Base-by-base conservation (phyloP, 2,797 vertebrate species). In the Trichosurus vulpecula region DNA sequence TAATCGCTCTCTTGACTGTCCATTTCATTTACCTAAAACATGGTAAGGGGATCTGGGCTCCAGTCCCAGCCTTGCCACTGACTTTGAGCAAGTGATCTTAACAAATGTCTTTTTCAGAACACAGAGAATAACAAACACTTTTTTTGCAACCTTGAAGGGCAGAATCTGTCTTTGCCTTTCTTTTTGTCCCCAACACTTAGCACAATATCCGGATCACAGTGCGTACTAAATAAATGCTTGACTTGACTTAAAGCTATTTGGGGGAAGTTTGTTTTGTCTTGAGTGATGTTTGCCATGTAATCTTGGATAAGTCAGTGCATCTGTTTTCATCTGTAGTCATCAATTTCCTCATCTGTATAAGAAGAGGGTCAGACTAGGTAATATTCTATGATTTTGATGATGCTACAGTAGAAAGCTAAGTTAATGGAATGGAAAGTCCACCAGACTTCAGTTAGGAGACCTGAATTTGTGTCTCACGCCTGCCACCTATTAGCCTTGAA, bases 1-100 rank as follows among this genome's bases (percentile, higher is more conserved):
- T 93, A 27, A 51, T 95, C 92, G 93, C 87, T 97, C 8, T 41
- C 47, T 94, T 87, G 90, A 92, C 93, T 95, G 47, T 96, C 19
- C 31, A 90, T 30, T 22, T 19, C 66, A 87, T 93, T 93, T 51
- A 74, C 16, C 13, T 61, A 16, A 12, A 58, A 29, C n/a, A 41
- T 8, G 16, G 66, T 41, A 22, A 41, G 66, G n/a, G 81, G n/a
- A 25, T 81, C 66, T 47, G 2, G 19, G 66, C 8, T 81, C 66
- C 47, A 25, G 6, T 41, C n/a, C 66, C 66, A 74, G 8, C 16
- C 66, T 19, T 74, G 6, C n/a, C 66, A 74, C 66, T 74, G n/a
- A 41, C n/a, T 41, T 74, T 92, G 66, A 93, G 53, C 52, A 94
- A 90, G 22, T 3, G 19, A 41, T 92, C 96, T 96, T 94, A 92